These are phyloP conservation scores for Drosophila micromelanica DNA, from an alignment of 1,140 invertebrate genomes.

Conservation along the genomic window DNA sequence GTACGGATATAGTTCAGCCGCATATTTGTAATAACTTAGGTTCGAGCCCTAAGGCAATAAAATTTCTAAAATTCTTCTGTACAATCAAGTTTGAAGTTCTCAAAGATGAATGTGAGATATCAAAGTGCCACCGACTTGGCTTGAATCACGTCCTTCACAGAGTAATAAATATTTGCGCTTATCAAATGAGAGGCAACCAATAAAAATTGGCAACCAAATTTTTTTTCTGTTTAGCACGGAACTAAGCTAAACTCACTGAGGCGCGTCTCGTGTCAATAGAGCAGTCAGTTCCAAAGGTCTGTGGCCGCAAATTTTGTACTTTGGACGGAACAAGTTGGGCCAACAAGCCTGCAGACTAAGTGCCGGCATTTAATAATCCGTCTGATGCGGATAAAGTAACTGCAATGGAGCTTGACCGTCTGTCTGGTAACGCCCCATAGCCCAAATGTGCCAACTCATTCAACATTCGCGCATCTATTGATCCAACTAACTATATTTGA, in stretches of 20 bases:
- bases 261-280: constrained; percentile 24
- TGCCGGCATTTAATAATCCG: constrained; percentile 8
- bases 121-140: too few species aligned
- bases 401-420: constrained; percentile 41
- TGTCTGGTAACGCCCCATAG: neutral
- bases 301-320: constrained; percentile 5
- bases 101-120: too few species aligned
- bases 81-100: too few species aligned
- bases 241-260: constrained; percentile 34
- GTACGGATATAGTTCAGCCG: too few species aligned
- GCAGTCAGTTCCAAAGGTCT: constrained; percentile 10
- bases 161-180: too few species aligned
- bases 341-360: constrained; percentile 16
- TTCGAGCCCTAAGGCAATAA: too few species aligned
- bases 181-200: too few species aligned
- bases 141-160: too few species aligned
- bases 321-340: neutral
- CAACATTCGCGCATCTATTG: constrained; percentile 23
- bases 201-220: neutral
- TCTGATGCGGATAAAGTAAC: constrained; percentile 27
- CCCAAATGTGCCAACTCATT: constrained; percentile 33
- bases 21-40: too few species aligned
- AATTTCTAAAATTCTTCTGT: too few species aligned
- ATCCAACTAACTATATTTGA: constrained; percentile 24
- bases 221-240: constrained; percentile 27